A percentile compares a stretch with the other conserved stretches of the same genome.
Evolutionary conservation across 2,888 invertebrate genomes (phyloP).

Genomic region (Trissolcus japonicus): DNA sequence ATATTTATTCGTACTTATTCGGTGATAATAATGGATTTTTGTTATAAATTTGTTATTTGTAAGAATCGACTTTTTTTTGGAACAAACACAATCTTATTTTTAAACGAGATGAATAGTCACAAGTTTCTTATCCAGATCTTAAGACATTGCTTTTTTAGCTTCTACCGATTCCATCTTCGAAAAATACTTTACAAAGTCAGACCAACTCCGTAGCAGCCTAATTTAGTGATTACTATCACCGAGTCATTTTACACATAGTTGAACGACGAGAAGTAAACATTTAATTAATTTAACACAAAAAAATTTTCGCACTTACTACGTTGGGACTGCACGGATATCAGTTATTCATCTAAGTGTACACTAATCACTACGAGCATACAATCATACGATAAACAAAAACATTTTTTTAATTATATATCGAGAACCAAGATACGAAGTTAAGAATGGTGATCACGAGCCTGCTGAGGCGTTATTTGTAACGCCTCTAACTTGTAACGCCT

Average conservation of each 20-base stretch:
- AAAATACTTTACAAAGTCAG: slow-evolving; percentile 9
- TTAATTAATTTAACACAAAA: neutral
- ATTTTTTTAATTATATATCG: neutral
- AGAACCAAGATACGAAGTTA: slow-evolving; percentile 19
- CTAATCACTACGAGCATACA: slow-evolving; percentile 20
- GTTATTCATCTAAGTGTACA: neutral
- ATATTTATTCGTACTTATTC: neutral
- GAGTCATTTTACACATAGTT: neutral
- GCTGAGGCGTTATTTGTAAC: slow-evolving; percentile 5
- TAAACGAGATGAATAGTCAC: no score
- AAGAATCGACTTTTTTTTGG: neutral
- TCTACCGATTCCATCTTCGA: neutral
- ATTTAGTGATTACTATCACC: neutral
- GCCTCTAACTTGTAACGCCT: no score
- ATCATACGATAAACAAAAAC: slow-evolving; percentile 2
- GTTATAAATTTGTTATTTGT: neutral
- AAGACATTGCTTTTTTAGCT: neutral
- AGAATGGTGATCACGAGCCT: slow-evolving; percentile 42
- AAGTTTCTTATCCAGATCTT: neutral
- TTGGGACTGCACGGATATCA: neutral
- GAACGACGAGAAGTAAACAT: neutral
- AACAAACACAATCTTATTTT: neutral
- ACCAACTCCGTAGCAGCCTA: no score
- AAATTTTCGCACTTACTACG: neutral
- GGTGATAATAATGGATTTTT: no score